These are phyloP conservation scores for Eclectus roratus DNA, from an alignment of 2,113 vertebrate genomes.

Conservation along the genomic window DNA sequence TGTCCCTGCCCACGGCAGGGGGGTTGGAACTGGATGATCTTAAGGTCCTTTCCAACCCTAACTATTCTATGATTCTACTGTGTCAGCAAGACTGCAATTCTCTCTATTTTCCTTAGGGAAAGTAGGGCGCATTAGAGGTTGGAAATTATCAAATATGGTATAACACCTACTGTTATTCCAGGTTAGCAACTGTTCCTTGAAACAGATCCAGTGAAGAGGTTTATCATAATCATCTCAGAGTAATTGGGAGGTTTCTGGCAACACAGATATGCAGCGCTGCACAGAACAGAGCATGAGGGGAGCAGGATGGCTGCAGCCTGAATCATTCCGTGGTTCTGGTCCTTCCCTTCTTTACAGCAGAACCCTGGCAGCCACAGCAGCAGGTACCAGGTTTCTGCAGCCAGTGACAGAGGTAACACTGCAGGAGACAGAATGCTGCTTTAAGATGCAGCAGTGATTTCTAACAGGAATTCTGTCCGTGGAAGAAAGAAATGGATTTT, in stretches of 20 bases:
- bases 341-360: neutral
- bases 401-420: neutral
- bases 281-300: neutral
- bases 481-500: constrained; percentile 17
- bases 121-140: neutral
- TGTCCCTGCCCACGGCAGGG: no score
- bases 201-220: constrained; percentile 44
- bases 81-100: neutral
- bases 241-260: constrained; percentile 51
- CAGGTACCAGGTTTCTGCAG: constrained; percentile 25
- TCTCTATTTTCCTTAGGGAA: neutral
- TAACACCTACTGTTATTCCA: constrained; percentile 51
- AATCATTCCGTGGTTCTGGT: constrained; percentile 5
- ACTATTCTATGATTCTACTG: neutral
- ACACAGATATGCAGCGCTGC: neutral
- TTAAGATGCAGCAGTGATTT: neutral
- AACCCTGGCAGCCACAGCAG: constrained; percentile 28
- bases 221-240: constrained; percentile 46
- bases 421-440: neutral
- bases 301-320: neutral
- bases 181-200: constrained; percentile 52
- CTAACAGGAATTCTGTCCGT: neutral
- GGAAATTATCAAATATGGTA: constrained; percentile 21
- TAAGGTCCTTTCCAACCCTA: no score
- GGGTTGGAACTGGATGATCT: no score